Conservation (phyloP, 1,140 invertebrate species). For the Amyelois transitella region DNA sequence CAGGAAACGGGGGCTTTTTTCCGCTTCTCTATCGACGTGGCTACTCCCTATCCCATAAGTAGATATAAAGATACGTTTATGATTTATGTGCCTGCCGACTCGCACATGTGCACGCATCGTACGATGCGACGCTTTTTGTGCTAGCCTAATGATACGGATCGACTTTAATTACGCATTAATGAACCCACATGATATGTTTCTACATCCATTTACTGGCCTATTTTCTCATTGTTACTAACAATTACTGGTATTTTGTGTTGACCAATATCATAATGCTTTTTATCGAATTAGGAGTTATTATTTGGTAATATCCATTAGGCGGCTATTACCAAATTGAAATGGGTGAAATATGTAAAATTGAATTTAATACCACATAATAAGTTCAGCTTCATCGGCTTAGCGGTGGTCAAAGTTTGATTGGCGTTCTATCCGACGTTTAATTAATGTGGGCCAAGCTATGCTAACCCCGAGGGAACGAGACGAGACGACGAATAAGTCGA, state of each 20-base stretch:
- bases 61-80: constrained; percentile 60
- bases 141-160: constrained; percentile 37
- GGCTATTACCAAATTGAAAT: constrained; percentile 51
- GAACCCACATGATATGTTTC: constrained; percentile 21
- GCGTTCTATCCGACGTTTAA: constrained; percentile 65
- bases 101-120: constrained; percentile 61
- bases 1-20: constrained; percentile 71
- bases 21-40: constrained; percentile 59
- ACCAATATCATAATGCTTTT: constrained; percentile 28
- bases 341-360: constrained; percentile 54
- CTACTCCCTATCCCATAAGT: constrained; percentile 41
- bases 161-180: constrained; percentile 36
- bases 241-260: constrained; percentile 15
- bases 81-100: constrained; percentile 57
- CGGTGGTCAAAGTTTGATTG: constrained; percentile 70
- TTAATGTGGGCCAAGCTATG: constrained; percentile 56
- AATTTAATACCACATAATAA: constrained; percentile 72
- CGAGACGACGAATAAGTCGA: constrained; percentile 24
- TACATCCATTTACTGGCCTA: constrained; percentile 21
- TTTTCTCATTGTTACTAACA: constrained; percentile 22
- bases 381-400: constrained; percentile 65
- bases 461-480: constrained; percentile 35
- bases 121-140: constrained; percentile 47
- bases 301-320: constrained; percentile 31
- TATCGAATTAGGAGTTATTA: constrained; percentile 33